These are phyloP conservation scores for Amblyopsis rosae DNA, from an alignment of 2,113 vertebrate species.

Conservation along the genomic window DNA sequence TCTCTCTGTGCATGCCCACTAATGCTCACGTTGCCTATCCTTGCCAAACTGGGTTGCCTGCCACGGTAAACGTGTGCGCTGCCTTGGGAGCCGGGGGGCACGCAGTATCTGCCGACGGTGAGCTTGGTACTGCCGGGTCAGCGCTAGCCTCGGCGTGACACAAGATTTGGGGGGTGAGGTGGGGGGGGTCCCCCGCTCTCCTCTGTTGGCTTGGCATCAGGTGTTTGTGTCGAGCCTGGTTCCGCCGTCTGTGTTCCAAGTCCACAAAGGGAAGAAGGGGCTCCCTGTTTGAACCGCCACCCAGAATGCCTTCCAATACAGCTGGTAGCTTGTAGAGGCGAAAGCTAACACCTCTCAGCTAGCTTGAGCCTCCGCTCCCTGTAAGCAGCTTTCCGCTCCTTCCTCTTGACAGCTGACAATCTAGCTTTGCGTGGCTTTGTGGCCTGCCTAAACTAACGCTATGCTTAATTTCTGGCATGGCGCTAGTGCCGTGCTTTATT, in stretches of 20 bases:
- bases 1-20: constrained; percentile 59
- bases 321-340: not conserved
- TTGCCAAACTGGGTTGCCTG: constrained; percentile 57
- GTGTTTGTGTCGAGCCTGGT: constrained; percentile 11
- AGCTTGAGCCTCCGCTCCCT: constrained; percentile 14
- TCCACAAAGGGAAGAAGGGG: constrained; percentile 60
- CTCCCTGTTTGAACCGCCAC: too few species aligned
- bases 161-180: constrained; percentile 1
- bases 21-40: constrained; percentile 50
- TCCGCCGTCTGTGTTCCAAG: constrained; percentile 54
- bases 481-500: too few species aligned
- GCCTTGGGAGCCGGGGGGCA: constrained; percentile 53
- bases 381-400: too few species aligned
- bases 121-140: constrained; percentile 87
- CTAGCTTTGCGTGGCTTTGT: too few species aligned
- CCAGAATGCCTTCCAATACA: too few species aligned
- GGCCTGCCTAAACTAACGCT: not conserved
- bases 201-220: constrained; percentile 60
- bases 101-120: constrained; percentile 70
- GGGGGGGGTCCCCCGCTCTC: constrained; percentile 15
- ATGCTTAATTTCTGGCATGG: too few species aligned
- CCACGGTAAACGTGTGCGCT: constrained; percentile 60
- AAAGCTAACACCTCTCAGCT: constrained; percentile 31
- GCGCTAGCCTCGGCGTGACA: constrained; percentile 86
- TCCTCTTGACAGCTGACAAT: too few species aligned